phyloP scores from a whole-genome alignment of 2,888 invertebrate species.

The Acanthacorydalis orientalis region DNA sequence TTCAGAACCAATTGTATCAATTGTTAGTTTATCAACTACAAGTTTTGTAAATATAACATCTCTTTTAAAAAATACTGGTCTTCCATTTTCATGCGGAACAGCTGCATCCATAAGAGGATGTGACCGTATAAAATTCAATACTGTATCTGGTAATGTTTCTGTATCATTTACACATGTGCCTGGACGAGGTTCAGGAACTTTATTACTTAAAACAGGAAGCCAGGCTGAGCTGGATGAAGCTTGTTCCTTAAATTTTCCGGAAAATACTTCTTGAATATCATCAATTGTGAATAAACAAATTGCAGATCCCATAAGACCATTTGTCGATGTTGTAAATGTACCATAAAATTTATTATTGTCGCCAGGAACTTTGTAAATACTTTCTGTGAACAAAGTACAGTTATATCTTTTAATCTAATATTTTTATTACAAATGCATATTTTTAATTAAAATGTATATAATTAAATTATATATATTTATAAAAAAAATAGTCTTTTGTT shows the following conservation, averaged over 20 bases:
- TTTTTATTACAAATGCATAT: too few species aligned
- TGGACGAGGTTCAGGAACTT: conserved; percentile 84
- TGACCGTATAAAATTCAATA: conserved; percentile 89
- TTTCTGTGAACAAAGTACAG: conserved; percentile 41
- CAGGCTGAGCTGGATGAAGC: conserved; percentile 85
- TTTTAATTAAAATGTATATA: too few species aligned
- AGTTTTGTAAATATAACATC: conserved; percentile 82
- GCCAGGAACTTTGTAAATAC: conserved; percentile 83
- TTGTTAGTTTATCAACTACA: conserved; percentile 76
- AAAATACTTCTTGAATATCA: conserved; percentile 82
- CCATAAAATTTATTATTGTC: conserved; percentile 88
- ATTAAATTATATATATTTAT: too few species aligned
- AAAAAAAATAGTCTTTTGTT: too few species aligned
- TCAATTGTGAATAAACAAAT: conserved; percentile 87
- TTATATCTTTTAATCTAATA: too few species aligned
- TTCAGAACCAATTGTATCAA: conserved; percentile 53
- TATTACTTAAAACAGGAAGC: conserved; percentile 81
- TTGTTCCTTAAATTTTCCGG: conserved; percentile 94
- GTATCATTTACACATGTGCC: conserved; percentile 93
- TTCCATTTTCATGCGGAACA: conserved; percentile 81
- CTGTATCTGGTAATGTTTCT: conserved; percentile 76
- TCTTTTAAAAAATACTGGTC: conserved; percentile 84
- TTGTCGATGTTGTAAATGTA: conserved; percentile 89
- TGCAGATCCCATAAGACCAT: conserved; percentile 90
- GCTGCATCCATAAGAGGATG: conserved; percentile 97